Evolutionary conservation across 2,888 invertebrate species (phyloP).

Genomic region (Anticlea derivata): DNA sequence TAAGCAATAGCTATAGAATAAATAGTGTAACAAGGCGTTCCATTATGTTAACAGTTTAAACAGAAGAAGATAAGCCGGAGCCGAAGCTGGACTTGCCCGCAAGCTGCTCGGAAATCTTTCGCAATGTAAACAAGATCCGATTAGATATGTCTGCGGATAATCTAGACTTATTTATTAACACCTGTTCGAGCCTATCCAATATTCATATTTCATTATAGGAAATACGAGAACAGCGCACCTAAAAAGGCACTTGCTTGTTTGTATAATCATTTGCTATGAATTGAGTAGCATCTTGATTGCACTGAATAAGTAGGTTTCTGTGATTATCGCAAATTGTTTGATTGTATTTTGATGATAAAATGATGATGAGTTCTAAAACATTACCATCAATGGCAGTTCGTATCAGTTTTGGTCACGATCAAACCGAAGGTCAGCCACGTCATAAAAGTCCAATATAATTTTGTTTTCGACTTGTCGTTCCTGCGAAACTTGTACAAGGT

Average conservation of each 20-base stretch:
- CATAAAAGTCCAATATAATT: conserved; percentile 52
- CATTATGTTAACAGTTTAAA: conserved; percentile 71
- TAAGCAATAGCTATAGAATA: conserved; percentile 71
- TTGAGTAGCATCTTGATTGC: conserved; percentile 31
- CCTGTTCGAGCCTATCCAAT: conserved; percentile 59
- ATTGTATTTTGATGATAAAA: conserved; percentile 11
- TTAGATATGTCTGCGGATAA: conserved; percentile 69
- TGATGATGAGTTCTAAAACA: conserved; percentile 6
- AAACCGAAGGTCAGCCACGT: conserved; percentile 55
- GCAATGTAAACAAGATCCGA: conserved; percentile 77
- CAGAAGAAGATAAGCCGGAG: conserved; percentile 56
- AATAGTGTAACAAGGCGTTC: conserved; percentile 64
- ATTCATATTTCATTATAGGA: conserved; percentile 50
- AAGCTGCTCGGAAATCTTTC: conserved; percentile 54
- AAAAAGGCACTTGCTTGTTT: conserved; percentile 34
- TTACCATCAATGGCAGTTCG: conserved; percentile 33
- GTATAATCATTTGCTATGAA: conserved; percentile 22
- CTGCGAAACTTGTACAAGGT: conserved; percentile 33
- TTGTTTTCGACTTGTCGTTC: not conserved
- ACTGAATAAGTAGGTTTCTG: conserved; percentile 11
- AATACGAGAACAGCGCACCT: conserved; percentile 37
- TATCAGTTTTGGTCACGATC: conserved; percentile 57
- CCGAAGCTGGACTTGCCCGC: conserved; percentile 34
- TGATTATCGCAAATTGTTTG: conserved; percentile 12
- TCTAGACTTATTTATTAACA: conserved; percentile 73